Evolutionary conservation across 2,888 invertebrate genomes (phyloP).

Genomic region (Meandrusa payeni): DNA sequence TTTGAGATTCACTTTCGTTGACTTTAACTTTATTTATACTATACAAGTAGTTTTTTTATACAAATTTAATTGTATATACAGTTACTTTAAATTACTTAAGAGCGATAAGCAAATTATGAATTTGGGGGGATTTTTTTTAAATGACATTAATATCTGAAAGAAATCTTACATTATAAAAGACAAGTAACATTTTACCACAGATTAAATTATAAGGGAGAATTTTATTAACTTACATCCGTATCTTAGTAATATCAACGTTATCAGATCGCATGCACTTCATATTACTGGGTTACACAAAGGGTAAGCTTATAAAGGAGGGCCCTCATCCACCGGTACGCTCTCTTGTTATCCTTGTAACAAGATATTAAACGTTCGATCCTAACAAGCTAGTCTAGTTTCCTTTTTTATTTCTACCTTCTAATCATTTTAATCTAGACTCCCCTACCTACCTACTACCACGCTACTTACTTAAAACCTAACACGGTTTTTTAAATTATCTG

Average conservation of each 20-base stretch:
- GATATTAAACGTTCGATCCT: constrained; percentile 12
- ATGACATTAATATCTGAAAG: too few relatives aligned
- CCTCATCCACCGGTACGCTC: constrained; percentile 3
- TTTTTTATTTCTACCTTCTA: constrained; percentile 8
- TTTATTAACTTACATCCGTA: constrained; percentile 3
- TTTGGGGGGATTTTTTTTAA: too few relatives aligned
- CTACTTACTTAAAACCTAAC: background rate
- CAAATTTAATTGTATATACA: too few relatives aligned
- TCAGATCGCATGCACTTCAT: constrained; percentile 21
- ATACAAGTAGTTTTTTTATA: too few relatives aligned
- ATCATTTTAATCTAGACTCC: constrained; percentile 9
- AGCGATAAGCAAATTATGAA: too few relatives aligned
- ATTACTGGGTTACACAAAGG: constrained; percentile 20
- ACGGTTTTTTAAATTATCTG: too few relatives aligned
- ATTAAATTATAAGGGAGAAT: too few relatives aligned
- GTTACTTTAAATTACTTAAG: too few relatives aligned
- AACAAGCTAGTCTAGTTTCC: background rate
- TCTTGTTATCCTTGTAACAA: constrained; percentile 12
- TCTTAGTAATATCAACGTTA: constrained; percentile 17
- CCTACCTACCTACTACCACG: background rate
- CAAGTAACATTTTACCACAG: too few relatives aligned
- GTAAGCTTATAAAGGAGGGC: constrained; percentile 14
- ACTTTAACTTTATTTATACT: background rate
- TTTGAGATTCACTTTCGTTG: background rate
- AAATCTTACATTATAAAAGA: too few relatives aligned